Conservation (phyloP, 23 tunicate species). For the Halocynthia roretzi region DNA sequence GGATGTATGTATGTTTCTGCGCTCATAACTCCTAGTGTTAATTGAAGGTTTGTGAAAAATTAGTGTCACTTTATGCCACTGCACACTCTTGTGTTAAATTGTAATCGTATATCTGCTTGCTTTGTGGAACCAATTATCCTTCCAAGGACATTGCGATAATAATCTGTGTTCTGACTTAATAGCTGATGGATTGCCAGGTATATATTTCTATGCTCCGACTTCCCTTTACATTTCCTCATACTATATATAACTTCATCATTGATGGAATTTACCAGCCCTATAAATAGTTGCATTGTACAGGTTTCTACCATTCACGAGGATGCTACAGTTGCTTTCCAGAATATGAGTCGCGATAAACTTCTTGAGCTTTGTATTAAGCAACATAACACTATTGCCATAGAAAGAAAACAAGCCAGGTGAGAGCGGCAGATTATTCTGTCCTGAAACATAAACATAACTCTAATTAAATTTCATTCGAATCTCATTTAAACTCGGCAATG, state of each 20-base stretch:
- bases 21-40: too few species aligned
- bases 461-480: neutral
- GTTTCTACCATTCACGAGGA: constrained; percentile 87
- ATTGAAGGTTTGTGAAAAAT: too few species aligned
- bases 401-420: constrained; percentile 48
- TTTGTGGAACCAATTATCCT: too few species aligned
- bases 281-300: constrained; percentile 12
- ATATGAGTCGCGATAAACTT: constrained; percentile 50
- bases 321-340: constrained; percentile 24
- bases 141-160: too few species aligned
- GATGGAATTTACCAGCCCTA: neutral
- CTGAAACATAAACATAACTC: neutral
- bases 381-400: constrained; percentile 28
- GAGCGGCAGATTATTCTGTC: neutral
- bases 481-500: neutral
- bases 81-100: too few species aligned
- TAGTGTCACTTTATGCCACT: too few species aligned
- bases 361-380: constrained; percentile 48
- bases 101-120: too few species aligned
- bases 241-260: neutral
- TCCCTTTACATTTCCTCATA: neutral
- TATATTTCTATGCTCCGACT: too few species aligned
- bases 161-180: too few species aligned
- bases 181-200: too few species aligned
- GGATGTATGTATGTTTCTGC: too few species aligned